Evolutionary conservation across 2,888 invertebrate genomes (phyloP), one percentile per base, ranked within the genome.

Genomic region (Seira musarum): DNA sequence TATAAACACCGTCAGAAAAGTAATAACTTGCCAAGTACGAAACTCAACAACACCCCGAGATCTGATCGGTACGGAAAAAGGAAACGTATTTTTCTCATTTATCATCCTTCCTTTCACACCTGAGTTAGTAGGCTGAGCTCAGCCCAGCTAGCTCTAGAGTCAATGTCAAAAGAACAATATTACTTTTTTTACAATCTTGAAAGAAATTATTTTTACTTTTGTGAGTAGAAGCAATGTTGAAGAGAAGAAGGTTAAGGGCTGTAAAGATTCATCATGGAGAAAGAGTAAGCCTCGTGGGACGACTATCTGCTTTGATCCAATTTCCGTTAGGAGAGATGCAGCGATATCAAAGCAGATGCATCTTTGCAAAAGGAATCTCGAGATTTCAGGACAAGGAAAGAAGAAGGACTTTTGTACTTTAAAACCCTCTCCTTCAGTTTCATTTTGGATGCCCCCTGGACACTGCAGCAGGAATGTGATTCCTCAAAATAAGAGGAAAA

Each of bases 1-100:
- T 21, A 10, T 60, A 60, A 21, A 40, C 40, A 40, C 40, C 40
- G 40, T 2, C 15, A 21, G 21, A 60, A 22, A 60, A 60, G 60
- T 60, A 21, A 21, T 60, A 60, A 60, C 17, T 13, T 8, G n/a
- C 60, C 60, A 21, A 60, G 60, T 22, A 3, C 2, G 60, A 60
- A 60, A 60, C 60, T 60, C 60, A 3, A 60, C 8, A 60, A 60
- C 60, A 60, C 60, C n/a, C 60, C 60, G n/a, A 60, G 60, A 60
- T 60, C 60, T n/a, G 60, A 60, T 60, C 60, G 60, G 60, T 60
- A 21, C 19, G 49, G 17, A 49, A 13, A 13, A 49, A 13, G 2
- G 8, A 30, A 30, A 30, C 8, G 30, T 53, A 22, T 21, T 13
- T 13, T 60, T 60, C 21, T 30, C 60, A 60, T 60, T 22, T 60